Evolutionary conservation across 2,888 invertebrate species (phyloP).

Genomic region (Apeira syringaria): DNA sequence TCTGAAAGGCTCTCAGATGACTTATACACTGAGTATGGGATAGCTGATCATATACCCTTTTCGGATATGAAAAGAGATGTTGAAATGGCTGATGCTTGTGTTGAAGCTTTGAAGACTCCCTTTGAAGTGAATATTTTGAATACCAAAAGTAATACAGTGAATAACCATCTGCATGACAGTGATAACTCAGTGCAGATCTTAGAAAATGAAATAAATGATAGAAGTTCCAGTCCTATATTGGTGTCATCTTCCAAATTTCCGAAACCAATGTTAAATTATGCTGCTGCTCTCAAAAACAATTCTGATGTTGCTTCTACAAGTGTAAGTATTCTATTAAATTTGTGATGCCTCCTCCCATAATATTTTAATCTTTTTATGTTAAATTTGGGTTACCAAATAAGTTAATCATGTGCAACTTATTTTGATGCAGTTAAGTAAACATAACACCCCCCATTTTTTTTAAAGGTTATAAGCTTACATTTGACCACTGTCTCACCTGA

Average conservation of each 20-base stretch:
- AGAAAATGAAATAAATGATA: conserved; percentile 47
- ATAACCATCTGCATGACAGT: conserved; percentile 48
- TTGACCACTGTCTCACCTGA: too few relatives aligned
- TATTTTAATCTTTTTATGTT: too few relatives aligned
- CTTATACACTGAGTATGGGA: conserved; percentile 53
- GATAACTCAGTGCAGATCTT: conserved; percentile 40
- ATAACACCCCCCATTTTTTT: too few relatives aligned
- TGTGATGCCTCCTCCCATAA: too few relatives aligned
- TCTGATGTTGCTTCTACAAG: conserved; percentile 57
- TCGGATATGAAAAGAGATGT: conserved; percentile 54
- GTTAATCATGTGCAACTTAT: too few relatives aligned
- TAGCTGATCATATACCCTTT: conserved; percentile 59
- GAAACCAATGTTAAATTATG: conserved; percentile 61
- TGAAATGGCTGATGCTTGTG: conserved; percentile 71
- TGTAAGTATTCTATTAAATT: conserved; percentile 54
- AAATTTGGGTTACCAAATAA: too few relatives aligned
- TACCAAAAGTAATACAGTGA: conserved; percentile 51
- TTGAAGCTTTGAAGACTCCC: conserved; percentile 62
- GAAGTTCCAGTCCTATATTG: conserved; percentile 52
- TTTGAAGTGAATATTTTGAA: conserved; percentile 58
- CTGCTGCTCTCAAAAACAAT: conserved; percentile 60
- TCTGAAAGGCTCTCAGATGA: conserved; percentile 66
- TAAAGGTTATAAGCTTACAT: too few relatives aligned
- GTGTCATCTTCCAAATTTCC: conserved; percentile 41
- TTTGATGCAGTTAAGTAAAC: too few relatives aligned